phyloP scores from a whole-genome alignment of 2,113 vertebrate species.

The Toxotes chatareus region DNA sequence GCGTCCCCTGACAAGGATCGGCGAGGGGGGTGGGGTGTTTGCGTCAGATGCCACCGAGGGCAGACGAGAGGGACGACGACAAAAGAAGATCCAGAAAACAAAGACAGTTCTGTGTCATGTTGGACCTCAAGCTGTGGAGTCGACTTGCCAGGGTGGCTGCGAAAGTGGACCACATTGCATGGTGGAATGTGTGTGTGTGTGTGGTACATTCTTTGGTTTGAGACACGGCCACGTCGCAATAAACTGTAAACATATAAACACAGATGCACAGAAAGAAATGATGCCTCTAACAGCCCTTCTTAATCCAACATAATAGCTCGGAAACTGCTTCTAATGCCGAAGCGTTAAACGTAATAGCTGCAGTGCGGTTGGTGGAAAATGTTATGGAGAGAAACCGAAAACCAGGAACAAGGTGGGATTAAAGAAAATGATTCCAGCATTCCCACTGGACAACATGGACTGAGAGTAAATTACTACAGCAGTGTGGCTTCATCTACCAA shows the following conservation, averaged over 20 bases:
- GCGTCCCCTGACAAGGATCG: not conserved
- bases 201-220: constrained; percentile 51
- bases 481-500: too few relatives aligned
- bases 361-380: constrained; percentile 7
- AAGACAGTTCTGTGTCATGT: constrained; percentile 62
- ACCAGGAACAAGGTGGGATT: constrained; percentile 14
- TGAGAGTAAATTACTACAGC: not conserved
- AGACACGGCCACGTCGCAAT: constrained; percentile 38
- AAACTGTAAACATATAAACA: constrained; percentile 69
- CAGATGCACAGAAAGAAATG: constrained; percentile 22
- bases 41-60: constrained; percentile 8
- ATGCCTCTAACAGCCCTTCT: not conserved
- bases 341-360: not conserved
- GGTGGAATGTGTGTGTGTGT: constrained; percentile 45
- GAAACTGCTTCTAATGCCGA: constrained; percentile 34
- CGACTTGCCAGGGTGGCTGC: constrained; percentile 38
- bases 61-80: constrained; percentile 16
- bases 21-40: constrained; percentile 16
- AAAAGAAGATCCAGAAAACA: constrained; percentile 52
- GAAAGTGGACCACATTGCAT: constrained; percentile 41
- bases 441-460: not conserved
- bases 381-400: not conserved
- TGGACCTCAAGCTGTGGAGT: constrained; percentile 40
- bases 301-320: constrained; percentile 14
- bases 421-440: not conserved